Base-by-base conservation (phyloP, 2,113 vertebrate species). In the Melanocharis versteri region DNA sequence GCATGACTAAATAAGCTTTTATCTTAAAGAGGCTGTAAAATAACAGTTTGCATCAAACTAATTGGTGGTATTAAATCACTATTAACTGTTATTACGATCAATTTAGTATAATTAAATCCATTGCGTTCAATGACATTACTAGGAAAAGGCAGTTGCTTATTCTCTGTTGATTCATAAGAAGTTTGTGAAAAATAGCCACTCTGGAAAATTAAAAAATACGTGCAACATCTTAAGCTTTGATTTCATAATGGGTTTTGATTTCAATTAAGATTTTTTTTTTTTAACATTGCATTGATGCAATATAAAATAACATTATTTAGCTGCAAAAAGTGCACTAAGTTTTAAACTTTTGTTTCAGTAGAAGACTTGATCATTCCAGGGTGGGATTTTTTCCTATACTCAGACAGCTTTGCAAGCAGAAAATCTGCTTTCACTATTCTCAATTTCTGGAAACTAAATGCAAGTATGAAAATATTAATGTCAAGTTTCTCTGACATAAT, bases 81-180 rank as follows among this genome's bases (percentile, higher is more conserved):
- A 82, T 95, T 97, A 94, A 87, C 85, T 94, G 68, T 45, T 93
- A 94, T 94, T 87, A 93, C 77, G 18, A 95, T 31, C 82, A 85
- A 87, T 95, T 96, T 89, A 77, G 62, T 78, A 70, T 96, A 96
- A 95, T 96, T 93, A 93, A 93, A 48, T 82, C 21, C 31, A 90
- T n/a, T 87, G 57, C 19, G 14, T 57, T 76, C 78, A 78, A 65
- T 89, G 87, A 83, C 26, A 58, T 47, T 79, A 39, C 31, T 68
- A 80, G 57, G 48, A 93, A 84, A 90, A 90, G 26, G 7, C 42
- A 87, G 45, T 87, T 92, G 31, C 11, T 93, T 93, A 61, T 84
- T 85, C 60, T 90, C 47, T 76, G 10, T 76, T 70, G 61, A 69
- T 21, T 73, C 28, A 31, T 23, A 56, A 26, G 20, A 83, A 87